Percentiles rank a stretch among this genome's conserved stretches.
Conservation (phyloP, 2,113 vertebrate species). For the Sphyrna mokarran region DNA sequence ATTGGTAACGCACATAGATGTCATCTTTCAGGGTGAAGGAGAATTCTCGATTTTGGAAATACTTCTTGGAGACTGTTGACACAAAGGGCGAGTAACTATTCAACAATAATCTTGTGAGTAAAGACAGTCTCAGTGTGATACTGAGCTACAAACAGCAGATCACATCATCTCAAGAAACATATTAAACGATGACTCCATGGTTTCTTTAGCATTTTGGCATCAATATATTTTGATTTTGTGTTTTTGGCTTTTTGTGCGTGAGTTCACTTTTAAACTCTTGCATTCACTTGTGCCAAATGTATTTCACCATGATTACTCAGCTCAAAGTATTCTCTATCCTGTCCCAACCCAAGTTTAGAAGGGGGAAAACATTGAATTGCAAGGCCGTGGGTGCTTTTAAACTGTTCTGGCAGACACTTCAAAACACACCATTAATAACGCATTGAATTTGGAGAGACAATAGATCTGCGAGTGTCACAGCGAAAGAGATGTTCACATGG, state of each 20-base stretch:
- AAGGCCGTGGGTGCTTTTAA: neutral
- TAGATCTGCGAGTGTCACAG: neutral
- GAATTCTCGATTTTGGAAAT: conserved; percentile 90
- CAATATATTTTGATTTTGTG: neutral
- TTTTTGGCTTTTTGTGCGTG: neutral
- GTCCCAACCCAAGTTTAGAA: neutral
- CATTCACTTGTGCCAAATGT: neutral
- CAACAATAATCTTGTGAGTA: neutral
- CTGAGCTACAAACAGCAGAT: neutral
- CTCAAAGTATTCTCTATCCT: neutral
- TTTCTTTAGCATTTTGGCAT: neutral
- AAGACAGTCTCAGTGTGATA: neutral
- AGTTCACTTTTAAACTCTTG: neutral
- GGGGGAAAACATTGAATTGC: neutral
- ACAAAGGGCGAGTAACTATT: neutral
- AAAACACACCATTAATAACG: neutral
- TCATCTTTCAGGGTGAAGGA: conserved; percentile 93
- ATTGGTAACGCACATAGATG: conserved; percentile 89
- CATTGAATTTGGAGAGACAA: neutral
- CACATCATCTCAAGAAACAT: neutral
- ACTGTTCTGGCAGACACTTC: neutral
- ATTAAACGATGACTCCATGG: neutral
- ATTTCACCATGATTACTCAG: neutral
- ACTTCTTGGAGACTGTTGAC: conserved; percentile 69
- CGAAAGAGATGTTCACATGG: neutral